Base-by-base conservation (phyloP, 1,140 invertebrate genomes). In the Eubasilissa regina region DNA sequence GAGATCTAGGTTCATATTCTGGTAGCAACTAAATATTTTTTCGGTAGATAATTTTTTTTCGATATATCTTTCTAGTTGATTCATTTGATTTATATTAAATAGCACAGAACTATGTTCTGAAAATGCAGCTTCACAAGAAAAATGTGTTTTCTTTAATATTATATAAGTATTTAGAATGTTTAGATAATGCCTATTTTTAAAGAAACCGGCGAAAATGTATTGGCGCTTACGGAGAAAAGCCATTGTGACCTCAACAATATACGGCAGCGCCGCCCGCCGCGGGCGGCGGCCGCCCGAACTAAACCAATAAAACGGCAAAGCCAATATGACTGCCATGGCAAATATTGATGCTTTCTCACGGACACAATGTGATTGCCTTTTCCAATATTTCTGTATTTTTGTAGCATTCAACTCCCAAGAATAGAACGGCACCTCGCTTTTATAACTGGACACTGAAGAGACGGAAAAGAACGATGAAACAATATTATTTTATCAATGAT, bases 341-440 rank as follows among this genome's bases (percentile, higher is more conserved):
- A 81, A 81, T 81, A 81, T 81, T 81, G 56, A 81, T 81, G 80
- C 77, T 81, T 81, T 81, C 80, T 81, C 73, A 72, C 48, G 48
- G 44, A 74, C 60, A 81, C 80, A 81, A 81, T 81, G 77, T 68
- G 73, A 73, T 78, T 68, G 77, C 64, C 77, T 64, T 58, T 55
- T 76, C 74, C 68, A 55, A 79, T 75, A 70, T 66, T 35, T 60
- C 58, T 62, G 58, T 75, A 79, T 79, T 79, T 75, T 79, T 56
- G 73, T 79, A 58, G 58, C 60, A 75, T 70, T 79, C 72, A 75
- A 43, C 62, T 15, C 21, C 72, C 55, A 75, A 79, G 78, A 79
- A 79, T 53, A 25, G 72, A 55, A 3, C 25, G 51, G 51, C n/a
- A 15, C 51, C 8, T 15, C 21, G 44, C 64, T 51, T 70, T 70